A percentile compares a stretch with the other conserved stretches of the same genome.
Conservation (phyloP, 2,888 invertebrate species). For the Emmelina monodactyla region DNA sequence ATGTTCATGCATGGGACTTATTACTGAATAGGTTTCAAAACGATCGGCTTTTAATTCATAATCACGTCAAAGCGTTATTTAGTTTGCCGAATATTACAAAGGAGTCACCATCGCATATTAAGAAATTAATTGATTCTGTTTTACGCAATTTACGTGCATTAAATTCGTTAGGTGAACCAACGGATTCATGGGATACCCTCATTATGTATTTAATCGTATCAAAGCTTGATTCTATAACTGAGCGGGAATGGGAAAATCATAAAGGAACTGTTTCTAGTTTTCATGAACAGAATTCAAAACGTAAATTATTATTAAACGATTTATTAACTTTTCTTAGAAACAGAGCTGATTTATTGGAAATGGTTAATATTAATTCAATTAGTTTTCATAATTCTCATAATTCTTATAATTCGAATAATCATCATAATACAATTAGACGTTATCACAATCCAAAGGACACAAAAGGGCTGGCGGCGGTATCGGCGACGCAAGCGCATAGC, state of each 20-base stretch:
- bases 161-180: not conserved
- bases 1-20: slow-evolving; percentile 9
- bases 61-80: slow-evolving; percentile 9
- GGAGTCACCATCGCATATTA: slow-evolving; percentile 4
- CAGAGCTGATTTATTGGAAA: slow-evolving; percentile 4
- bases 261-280: not conserved
- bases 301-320: slow-evolving; percentile 3
- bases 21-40: slow-evolving; percentile 8
- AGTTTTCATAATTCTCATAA: not conserved
- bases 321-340: slow-evolving; percentile 8
- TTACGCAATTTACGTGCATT: slow-evolving; percentile 4
- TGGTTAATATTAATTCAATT: not conserved
- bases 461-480: no score
- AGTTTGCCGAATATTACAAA: slow-evolving; percentile 1
- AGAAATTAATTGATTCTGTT: slow-evolving; percentile 7
- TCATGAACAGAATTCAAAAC: not conserved
- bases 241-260: slow-evolving; percentile 9
- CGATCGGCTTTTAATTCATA: slow-evolving; percentile 7
- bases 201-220: slow-evolving; percentile 7
- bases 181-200: not conserved
- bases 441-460: no score
- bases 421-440: no score
- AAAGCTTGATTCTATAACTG: slow-evolving; percentile 7
- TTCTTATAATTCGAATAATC: no score
- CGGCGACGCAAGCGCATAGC: no score